Evolutionary conservation across 2,888 invertebrate species (phyloP).

Genomic region (Vanessa cardui): DNA sequence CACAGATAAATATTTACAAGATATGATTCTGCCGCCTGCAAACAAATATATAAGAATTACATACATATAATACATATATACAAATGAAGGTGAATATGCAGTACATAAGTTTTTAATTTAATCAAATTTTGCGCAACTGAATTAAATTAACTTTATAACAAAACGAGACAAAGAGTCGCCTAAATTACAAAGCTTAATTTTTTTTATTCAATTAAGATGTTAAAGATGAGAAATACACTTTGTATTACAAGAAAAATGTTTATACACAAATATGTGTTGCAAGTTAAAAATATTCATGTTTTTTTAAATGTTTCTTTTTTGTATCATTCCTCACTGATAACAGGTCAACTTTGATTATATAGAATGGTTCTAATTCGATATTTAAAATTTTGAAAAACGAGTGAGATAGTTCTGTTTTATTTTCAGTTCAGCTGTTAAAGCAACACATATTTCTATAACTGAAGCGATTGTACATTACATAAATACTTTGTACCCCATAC

Average conservation of each 20-base stretch:
- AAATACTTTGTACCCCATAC: constrained; percentile 5
- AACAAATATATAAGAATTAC: constrained; percentile 45
- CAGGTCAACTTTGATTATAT: neutral
- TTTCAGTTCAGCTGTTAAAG: neutral
- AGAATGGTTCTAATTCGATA: neutral
- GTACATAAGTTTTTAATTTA: constrained; percentile 7
- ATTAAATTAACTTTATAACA: neutral
- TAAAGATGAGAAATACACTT: constrained; percentile 10
- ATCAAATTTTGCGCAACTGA: neutral
- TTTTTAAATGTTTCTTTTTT: no score
- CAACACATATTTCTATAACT: constrained; percentile 5
- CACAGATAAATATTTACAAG: constrained; percentile 41
- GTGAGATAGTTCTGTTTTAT: no score
- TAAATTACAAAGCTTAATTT: constrained; percentile 2
- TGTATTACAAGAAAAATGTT: constrained; percentile 7
- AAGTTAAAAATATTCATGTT: neutral
- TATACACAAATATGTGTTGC: constrained; percentile 9
- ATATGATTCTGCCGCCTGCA: constrained; percentile 43
- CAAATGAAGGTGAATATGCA: constrained; percentile 20
- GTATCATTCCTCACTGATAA: no score
- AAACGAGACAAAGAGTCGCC: no score
- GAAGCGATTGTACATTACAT: neutral
- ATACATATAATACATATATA: constrained; percentile 40
- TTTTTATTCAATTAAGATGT: constrained; percentile 1
- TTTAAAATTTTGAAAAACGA: neutral